phyloP scores from a whole-genome alignment of 2,113 vertebrate species.

The Gymnarchus niloticus region DNA sequence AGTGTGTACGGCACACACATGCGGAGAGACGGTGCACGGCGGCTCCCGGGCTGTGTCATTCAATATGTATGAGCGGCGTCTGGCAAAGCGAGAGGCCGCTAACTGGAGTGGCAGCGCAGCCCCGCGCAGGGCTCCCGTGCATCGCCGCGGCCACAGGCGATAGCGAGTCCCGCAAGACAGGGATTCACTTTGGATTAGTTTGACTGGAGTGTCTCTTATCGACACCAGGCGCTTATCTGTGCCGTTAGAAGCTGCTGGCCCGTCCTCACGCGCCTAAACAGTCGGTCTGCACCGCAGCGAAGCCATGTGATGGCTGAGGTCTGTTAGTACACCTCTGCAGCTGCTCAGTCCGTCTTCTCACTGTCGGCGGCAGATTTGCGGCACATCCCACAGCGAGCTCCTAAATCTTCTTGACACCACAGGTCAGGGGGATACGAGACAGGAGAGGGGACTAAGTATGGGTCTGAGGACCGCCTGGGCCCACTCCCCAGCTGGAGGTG shows the following conservation, averaged over 20 bases:
- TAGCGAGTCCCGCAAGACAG: neutral
- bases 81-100: too few species aligned
- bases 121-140: neutral
- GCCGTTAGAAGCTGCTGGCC: neutral
- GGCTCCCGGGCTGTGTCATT: neutral
- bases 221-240: neutral
- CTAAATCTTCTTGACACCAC: conserved; percentile 14
- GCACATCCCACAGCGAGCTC: neutral
- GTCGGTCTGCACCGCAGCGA: neutral
- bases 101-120: neutral
- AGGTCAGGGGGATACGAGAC: neutral
- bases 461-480: neutral
- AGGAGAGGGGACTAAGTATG: neutral
- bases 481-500: neutral
- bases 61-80: neutral
- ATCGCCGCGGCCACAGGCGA: neutral
- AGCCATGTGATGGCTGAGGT: neutral
- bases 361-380: neutral
- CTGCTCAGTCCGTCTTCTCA: neutral
- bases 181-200: conserved; percentile 10
- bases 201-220: neutral
- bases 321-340: neutral
- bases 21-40: neutral
- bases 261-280: neutral
- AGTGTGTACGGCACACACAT: neutral